Evolutionary conservation across 2,888 invertebrate genomes (phyloP), one percentile per base, ranked within the genome.

Genomic region (Ochropleura plecta): DNA sequence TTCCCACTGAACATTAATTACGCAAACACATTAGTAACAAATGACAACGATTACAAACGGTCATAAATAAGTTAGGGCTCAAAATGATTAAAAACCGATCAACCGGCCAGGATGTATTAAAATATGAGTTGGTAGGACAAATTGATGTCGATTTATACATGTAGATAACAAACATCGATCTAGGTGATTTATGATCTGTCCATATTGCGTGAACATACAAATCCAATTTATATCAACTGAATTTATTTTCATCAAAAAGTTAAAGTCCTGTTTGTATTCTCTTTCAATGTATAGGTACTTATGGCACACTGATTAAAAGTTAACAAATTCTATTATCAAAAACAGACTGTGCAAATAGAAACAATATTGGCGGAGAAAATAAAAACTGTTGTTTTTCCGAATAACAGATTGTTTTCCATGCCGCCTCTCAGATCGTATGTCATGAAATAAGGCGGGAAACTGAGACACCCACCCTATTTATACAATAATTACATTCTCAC

Each of bases 361-460:
- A 57, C 83, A 74, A 74, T 60, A 48, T 59, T 67, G 68, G n/a
- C 12, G 3, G 62, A 62, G 62, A 16, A 53, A 53, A 70, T 42
- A 53, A 53, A 70, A 40, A 55, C 63, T n/a, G 46, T 68, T 59
- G 10, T 73, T 63, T 75, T 72, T 65, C 53, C 18, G 42, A 77
- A 76, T 59, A 78, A 44, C 49, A 10, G 42, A 72, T 79, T 79
- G 71, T 81, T 81, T 65, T 49, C 62, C n/a, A 46, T n/a, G 30
- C 62, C 70, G 66, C 79, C 71, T 63, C 64, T 60, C 48, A 64
- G 30, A 63, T 76, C 72, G 66, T 75, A 70, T 66, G 57, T 70
- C 74, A 77, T 73, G 59, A 84, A 87, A 81, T 87, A 83, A 81
- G 82, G 87, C 87, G 87, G 86, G 87, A 87, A 87, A 87, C 82